Evolutionary conservation across 2,113 vertebrate genomes (phyloP), one percentile per base, ranked within the genome.

Genomic region (Cochlearius cochlearius): DNA sequence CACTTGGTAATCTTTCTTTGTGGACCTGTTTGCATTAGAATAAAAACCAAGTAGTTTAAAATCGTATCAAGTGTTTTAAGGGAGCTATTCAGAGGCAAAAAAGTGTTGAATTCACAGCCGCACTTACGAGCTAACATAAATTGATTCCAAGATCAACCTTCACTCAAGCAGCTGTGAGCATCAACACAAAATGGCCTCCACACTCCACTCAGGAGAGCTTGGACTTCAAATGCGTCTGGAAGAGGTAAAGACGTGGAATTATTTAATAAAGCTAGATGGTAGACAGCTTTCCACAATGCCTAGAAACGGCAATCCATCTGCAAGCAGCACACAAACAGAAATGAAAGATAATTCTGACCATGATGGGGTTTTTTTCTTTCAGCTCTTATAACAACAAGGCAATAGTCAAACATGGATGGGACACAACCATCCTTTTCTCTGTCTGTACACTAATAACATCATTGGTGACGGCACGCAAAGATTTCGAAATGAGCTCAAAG

Each of bases 401-500:
- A 36, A 0, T 0, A 60, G 12, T 8, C 16, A 14, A 9, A 56
- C n/a, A 3, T 0, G 34, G 25, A 11, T 10, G 13, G 49, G 36
- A 58, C 30, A 25, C 11, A 9, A 47, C 17, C 58, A 11, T 5
- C 41, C 22, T 29, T 39, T 1, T 36, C 6, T 15, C 12, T 4
- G 4, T 36, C 52, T 67, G 21, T 10, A 29, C 47, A 7, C 36
- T 26, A 25, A 10, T 7, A 64, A 5, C 32, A 49, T 15, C 11
- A 0, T 1, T 3, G 30, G 16, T 32, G n/a, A 36, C 1, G 4
- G 34, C 39, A n/a, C 0, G 4, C 2, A 32, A 38, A 55, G 1
- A 1, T 56, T 62, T 49, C 62, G 86, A 43, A 56, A 77, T 0
- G 39, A 95, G 45, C 10, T 88, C 19, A 10, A 19, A 56, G 18